Base-by-base conservation (phyloP, 2,888 invertebrate species). In the Polymixis flavicincta region DNA sequence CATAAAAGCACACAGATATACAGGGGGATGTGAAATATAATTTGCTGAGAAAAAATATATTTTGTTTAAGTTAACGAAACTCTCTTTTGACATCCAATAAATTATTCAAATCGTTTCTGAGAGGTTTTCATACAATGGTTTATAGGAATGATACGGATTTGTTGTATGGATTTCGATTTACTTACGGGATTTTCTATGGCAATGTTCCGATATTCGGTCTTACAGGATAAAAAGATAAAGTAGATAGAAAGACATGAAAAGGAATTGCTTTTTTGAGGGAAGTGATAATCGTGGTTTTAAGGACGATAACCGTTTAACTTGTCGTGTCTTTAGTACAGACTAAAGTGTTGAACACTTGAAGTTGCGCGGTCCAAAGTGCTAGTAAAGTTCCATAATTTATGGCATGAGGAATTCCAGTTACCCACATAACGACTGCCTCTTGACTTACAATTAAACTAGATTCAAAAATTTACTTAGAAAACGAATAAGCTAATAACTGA, bases 1-100 rank as follows among this genome's bases (percentile, higher is more conserved):
- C 91, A 90, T 90, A 89, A 91, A 88, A 85, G 74, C 73, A 80
- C 76, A 71, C 73, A 71, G 67, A 82, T 68, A 74, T 78, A 74
- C 64, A 71, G 50, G n/a, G 70, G 57, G 66, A 83, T 75, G 77
- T 73, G 74, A 80, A 87, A 85, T 82, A 85, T 87, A 87, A 89
- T 89, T 88, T 86, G 69, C 78, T 79, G 72, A 73, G 61, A 55
- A 74, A n/a, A 37, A 78, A 74, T 70, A 76, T 79, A 71, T 85
- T 81, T 83, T 79, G 75, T 85, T 86, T 81, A 78, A 69, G 72
- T 79, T 79, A 77, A 64, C 59, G 45, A 32, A 65, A 65, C 48
- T 73, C 61, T 63, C 71, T 84, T 83, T 86, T 84, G 78, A 80
- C 63, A 71, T 82, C 73, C 72, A 81, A 89, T 90, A 89, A 87